Evolutionary conservation across 1,140 invertebrate genomes (phyloP), one percentile per base, ranked within the genome.

Genomic region (Cheumatopsyche charites): DNA sequence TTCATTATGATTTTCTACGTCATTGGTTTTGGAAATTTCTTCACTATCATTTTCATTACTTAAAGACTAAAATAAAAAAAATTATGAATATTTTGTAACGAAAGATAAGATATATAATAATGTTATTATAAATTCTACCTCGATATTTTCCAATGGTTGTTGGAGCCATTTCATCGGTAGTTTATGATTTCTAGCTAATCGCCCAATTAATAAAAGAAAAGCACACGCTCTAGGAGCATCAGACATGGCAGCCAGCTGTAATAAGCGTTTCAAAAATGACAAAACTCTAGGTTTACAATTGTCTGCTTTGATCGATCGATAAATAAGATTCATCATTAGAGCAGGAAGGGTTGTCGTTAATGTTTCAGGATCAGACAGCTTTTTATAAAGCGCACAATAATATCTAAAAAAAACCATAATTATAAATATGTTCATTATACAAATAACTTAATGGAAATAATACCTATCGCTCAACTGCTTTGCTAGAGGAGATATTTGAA

Each of bases 321-420:
- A 96, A 1, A 98, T 81, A 23, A 99, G 86, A 80, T 95, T 96
- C 26, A 98, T 86, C 74, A 98, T 89, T 45, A 96, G 86, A 1
- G 94, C 89, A 21, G 92, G 90, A 75, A 94, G 91, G 4, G 90
- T 90, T 0, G 90, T 90, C 15, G 84, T 86, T 62, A 88, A 85
- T 45, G 98, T 86, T 72, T 92, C 88, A 1, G 91, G 86, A 78
- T 95, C 93, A 0, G 90, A 77, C 58, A 99, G 78, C 80, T 98
- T 97, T 41, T 88, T 88, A 80, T 99, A 99, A 19, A 99, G 86
- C 0, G 94, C 90, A 73, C 88, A 88, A 83, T 98, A 98, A 85
- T 94, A 99, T 68, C 96, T 84, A 67, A 19, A 19, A 62, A 77
- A 73, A 62, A 29, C 6, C 19, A 62, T n/a, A n/a, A n/a, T n/a